Evolutionary conservation across 2,113 vertebrate species (phyloP).

Genomic region (Plectropomus leopardus): DNA sequence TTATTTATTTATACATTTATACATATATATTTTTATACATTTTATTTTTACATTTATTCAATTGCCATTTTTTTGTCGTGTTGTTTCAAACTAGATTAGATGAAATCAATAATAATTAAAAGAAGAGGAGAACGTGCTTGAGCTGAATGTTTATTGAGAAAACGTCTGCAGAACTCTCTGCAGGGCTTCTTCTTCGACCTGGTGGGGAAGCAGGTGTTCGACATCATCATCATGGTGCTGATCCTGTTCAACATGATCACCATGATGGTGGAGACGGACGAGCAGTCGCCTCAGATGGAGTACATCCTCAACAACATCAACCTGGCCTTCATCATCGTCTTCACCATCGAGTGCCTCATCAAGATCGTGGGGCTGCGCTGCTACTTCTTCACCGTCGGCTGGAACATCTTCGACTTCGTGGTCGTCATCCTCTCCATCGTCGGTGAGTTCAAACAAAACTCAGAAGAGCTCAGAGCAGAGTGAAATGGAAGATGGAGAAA

Average conservation of each 20-base stretch:
- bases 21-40: too few species aligned
- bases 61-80: too few species aligned
- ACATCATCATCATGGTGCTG: slow-evolving; percentile 98
- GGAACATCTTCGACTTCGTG: slow-evolving; percentile 99
- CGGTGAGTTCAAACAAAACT: slow-evolving; percentile 84
- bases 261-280: slow-evolving; percentile 99
- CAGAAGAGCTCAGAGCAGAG: too few species aligned
- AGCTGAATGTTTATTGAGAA: not conserved
- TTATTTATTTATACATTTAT: too few species aligned
- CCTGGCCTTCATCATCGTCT: slow-evolving; percentile 95
- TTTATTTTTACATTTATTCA: too few species aligned
- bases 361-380: slow-evolving; percentile 94
- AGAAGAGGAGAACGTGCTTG: too few species aligned
- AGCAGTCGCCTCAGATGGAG: slow-evolving; percentile 91
- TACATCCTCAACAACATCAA: slow-evolving; percentile 93
- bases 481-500: too few species aligned
- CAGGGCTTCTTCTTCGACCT: slow-evolving; percentile 97
- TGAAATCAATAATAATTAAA: too few species aligned
- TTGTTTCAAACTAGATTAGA: too few species aligned
- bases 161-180: slow-evolving; percentile 87
- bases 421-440: slow-evolving; percentile 98
- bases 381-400: slow-evolving; percentile 97
- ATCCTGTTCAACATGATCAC: slow-evolving; percentile 99
- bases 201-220: slow-evolving; percentile 94
- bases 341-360: slow-evolving; percentile 92